Percentiles rank a stretch among this genome's conserved stretches.
Conservation (phyloP, 2,888 invertebrate genomes). For the Acleris sparsana region DNA sequence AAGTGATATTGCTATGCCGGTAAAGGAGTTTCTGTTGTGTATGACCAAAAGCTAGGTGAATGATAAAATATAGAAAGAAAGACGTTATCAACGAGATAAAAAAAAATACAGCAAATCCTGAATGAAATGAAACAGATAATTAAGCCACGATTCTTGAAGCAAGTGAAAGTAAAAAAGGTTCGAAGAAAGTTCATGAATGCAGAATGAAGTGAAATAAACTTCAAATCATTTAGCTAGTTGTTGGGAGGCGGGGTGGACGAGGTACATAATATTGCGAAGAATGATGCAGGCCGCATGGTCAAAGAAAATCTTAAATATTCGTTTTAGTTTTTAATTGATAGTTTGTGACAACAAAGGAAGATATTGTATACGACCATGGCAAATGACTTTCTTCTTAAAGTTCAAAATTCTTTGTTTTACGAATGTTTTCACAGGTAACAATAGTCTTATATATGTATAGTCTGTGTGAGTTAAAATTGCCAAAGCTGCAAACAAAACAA, state of each 20-base stretch:
- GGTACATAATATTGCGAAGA: conserved; percentile 10
- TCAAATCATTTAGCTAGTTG: conserved; percentile 10
- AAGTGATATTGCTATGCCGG: conserved; percentile 15
- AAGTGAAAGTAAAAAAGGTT: conserved; percentile 3
- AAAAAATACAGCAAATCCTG: background rate
- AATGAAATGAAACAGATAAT: conserved; percentile 3
- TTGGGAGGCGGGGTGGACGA: background rate
- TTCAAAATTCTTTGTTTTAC: no score
- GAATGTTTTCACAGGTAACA: no score
- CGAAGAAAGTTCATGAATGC: background rate
- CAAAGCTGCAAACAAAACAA: no score
- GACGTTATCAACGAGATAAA: conserved; percentile 2
- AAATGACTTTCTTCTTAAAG: no score
- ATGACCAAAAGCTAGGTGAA: conserved; percentile 10
- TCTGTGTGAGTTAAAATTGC: no score
- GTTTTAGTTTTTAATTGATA: background rate
- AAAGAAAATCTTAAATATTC: no score
- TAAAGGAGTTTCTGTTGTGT: conserved; percentile 14
- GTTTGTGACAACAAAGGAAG: background rate
- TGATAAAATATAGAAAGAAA: conserved; percentile 1
- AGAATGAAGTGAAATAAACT: background rate
- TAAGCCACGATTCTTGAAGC: conserved; percentile 5
- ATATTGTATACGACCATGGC: background rate
- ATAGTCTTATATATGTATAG: no score
- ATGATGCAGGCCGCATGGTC: conserved; percentile 6